Base-by-base conservation (phyloP, 2,888 invertebrate genomes). In the Uloborus plumipes region DNA sequence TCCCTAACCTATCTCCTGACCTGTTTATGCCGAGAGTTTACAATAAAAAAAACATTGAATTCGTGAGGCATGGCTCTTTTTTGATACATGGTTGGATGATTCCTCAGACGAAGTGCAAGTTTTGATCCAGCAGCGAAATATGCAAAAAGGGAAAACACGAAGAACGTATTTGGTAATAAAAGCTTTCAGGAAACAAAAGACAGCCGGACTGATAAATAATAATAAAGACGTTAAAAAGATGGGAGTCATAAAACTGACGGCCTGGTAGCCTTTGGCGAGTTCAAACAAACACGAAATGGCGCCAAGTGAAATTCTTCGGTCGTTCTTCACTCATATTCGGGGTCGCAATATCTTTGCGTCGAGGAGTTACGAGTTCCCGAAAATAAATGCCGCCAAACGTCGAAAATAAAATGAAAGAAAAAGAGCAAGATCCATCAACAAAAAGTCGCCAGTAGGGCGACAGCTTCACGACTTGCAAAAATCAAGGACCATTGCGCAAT, bases 401-500 rank as follows among this genome's bases (percentile, higher is more conserved):
- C 39, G 59, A 79, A 66, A 79, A 80, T 64, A 74, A 80, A 69
- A 74, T n/a, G 64, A 70, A 64, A 6, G 66, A 16, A 16, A 47
- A 22, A 31, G 58, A 55, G 69, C 39, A 69, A 70, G 50, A 74
- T 80, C 69, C 73, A 74, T 80, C 80, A 80, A 80, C 80, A 74
- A 69, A 26, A 80, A 74, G 80, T 80, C 80, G 80, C 80, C 80
- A 80, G 73, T 70, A 69, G 73, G 80, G 80, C 80, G 26, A 26
- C 26, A 26, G 26, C 26, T 26, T 26, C 26, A 26, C 26, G 26
- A 26, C 26, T 26, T 26, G 26, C 26, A 26, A 26, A 39, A 73
- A 73, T 74, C 80, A 80, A 80, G 80, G 80, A 74, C 80, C 74
- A 74, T 80, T 80, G 80, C 80, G 80, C 80, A 80, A 80, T 80